These are phyloP conservation scores for Podocnemis expansa DNA, from an alignment of 2,113 vertebrate species.

Conservation along the genomic window DNA sequence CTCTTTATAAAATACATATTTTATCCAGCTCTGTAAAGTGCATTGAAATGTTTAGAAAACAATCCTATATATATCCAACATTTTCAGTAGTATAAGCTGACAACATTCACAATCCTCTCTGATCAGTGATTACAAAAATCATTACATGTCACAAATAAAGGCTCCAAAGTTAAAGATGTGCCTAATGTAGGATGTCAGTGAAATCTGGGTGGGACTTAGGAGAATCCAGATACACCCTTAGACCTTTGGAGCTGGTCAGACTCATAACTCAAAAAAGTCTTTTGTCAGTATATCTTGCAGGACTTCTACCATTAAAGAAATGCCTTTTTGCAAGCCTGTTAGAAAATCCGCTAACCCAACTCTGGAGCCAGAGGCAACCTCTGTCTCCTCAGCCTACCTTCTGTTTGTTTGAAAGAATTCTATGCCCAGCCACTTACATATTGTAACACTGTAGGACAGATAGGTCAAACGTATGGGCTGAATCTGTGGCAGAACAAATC, in stretches of 20 bases:
- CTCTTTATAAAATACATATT: background rate
- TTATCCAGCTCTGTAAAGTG: background rate
- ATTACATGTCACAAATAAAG: background rate
- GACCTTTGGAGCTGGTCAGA: background rate
- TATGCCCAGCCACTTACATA: background rate
- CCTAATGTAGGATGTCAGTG: background rate
- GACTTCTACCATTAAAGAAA: accelerated
- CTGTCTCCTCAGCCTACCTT: background rate
- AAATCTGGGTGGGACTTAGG: background rate
- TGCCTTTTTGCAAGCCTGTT: background rate
- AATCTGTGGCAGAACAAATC: background rate
- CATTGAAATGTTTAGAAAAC: background rate
- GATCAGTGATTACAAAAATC: background rate
- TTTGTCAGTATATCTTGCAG: background rate
- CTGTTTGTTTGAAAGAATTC: background rate
- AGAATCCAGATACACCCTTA: background rate
- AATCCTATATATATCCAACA: no score
- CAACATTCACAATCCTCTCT: background rate
- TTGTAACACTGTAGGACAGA: background rate
- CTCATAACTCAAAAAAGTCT: background rate
- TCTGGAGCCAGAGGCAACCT: background rate
- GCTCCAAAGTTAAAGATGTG: background rate
- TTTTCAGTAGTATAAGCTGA: background rate
- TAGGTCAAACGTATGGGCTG: background rate
- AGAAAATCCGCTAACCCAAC: background rate